These are phyloP conservation scores for Cydia splendana DNA, from an alignment of 1,140 invertebrate genomes.

Conservation along the genomic window DNA sequence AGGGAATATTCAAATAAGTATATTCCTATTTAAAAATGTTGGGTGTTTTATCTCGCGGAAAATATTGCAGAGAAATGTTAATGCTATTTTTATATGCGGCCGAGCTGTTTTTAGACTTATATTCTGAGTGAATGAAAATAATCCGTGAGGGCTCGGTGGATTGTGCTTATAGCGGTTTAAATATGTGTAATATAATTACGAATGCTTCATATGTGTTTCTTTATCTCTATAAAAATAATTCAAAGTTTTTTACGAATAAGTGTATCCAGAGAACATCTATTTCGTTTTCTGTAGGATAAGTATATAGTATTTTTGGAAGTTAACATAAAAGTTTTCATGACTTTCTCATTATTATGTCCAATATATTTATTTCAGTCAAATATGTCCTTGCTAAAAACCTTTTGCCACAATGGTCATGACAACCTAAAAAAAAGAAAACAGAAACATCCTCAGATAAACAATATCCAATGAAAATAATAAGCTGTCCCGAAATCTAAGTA, in stretches of 20 bases:
- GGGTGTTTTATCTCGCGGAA: constrained; percentile 20
- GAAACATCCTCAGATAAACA: not conserved
- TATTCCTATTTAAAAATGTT: constrained; percentile 18
- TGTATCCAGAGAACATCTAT: no score
- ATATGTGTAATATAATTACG: not conserved
- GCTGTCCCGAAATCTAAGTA: constrained; percentile 15
- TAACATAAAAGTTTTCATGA: no score
- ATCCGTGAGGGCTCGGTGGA: not conserved
- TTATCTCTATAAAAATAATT: not conserved
- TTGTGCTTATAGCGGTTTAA: not conserved
- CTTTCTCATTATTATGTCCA: no score
- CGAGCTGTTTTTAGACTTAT: constrained; percentile 22
- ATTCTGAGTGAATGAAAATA: not conserved
- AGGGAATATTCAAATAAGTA: constrained; percentile 25
- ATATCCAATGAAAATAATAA: constrained; percentile 22
- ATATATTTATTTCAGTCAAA: no score
- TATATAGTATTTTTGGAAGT: no score
- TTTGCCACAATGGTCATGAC: no score
- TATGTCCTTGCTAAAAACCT: no score
- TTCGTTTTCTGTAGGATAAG: no score
- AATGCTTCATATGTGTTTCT: not conserved
- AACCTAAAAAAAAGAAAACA: no score
- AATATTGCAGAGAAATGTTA: constrained; percentile 15
- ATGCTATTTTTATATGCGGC: constrained; percentile 12
- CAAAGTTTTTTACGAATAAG: not conserved